Percentiles rank a stretch among this genome's conserved stretches.
Evolutionary conservation across 2,797 vertebrate species (phyloP).

Genomic region (Sebastes wilsoni): DNA sequence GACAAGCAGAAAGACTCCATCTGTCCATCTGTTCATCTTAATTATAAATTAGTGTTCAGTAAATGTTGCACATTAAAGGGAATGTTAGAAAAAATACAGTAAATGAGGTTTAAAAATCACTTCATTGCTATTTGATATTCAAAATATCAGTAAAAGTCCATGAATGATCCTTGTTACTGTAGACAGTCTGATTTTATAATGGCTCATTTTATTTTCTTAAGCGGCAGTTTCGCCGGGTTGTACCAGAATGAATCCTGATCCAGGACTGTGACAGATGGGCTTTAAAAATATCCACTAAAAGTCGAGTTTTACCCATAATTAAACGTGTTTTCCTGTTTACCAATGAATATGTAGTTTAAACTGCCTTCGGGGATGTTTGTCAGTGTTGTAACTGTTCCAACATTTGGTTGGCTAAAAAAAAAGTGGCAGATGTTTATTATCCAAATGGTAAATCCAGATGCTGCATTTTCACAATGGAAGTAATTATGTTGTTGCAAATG

Average conservation of each 20-base stretch:
- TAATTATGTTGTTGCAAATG: no score
- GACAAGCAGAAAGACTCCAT: constrained; percentile 24
- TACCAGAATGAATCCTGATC: not conserved
- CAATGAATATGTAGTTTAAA: not conserved
- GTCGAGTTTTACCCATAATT: not conserved
- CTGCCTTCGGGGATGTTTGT: not conserved
- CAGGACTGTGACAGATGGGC: constrained; percentile 13
- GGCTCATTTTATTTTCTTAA: not conserved
- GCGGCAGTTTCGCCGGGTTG: not conserved
- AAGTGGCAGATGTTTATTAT: constrained; percentile 5
- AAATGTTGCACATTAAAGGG: not conserved
- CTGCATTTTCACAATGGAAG: not conserved
- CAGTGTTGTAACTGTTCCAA: not conserved
- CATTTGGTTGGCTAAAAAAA: not conserved
- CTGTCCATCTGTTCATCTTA: constrained; percentile 11
- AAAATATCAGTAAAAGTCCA: not conserved
- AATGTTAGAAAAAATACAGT: not conserved
- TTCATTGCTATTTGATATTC: not conserved
- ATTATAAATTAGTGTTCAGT: not conserved
- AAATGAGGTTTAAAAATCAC: not conserved
- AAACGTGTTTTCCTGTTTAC: not conserved
- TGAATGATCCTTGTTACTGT: not conserved
- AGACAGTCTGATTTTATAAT: not conserved
- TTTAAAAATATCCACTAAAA: not conserved
- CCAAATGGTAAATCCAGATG: not conserved